These are phyloP conservation scores for Cheilosia vulpina DNA, from an alignment of 2,888 invertebrate species.

Conservation along the genomic window DNA sequence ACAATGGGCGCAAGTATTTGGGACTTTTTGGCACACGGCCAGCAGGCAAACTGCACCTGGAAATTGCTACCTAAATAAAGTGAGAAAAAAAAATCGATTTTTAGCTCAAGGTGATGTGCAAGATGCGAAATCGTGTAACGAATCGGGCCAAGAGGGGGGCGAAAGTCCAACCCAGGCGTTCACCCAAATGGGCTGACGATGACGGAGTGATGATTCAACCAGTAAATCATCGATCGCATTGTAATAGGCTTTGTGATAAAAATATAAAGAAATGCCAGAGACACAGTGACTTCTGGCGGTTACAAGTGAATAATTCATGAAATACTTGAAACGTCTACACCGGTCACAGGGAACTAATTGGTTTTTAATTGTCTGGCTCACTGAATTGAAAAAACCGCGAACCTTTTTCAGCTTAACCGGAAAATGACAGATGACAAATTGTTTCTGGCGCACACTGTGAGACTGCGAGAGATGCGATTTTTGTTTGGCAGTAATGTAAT, in stretches of 20 bases:
- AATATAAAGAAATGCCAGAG: constrained; percentile 40
- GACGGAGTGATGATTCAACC: constrained; percentile 44
- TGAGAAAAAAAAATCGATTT: constrained; percentile 2
- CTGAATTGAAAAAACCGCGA: constrained; percentile 21
- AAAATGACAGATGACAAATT: constrained; percentile 27
- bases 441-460: constrained; percentile 27
- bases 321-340: not conserved
- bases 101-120: constrained; percentile 31
- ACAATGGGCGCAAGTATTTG: not conserved
- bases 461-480: not conserved
- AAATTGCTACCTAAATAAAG: not conserved
- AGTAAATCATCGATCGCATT: constrained; percentile 57
- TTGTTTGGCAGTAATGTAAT: constrained; percentile 3
- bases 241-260: constrained; percentile 53
- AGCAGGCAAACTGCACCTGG: not conserved
- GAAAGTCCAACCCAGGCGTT: constrained; percentile 29
- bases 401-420: constrained; percentile 54
- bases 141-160: not conserved
- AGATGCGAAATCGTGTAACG: not conserved
- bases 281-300: not conserved
- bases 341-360: constrained; percentile 41
- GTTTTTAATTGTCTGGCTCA: constrained; percentile 48
- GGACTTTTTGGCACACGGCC: constrained; percentile 15
- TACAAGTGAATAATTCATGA: constrained; percentile 37
- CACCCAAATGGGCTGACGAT: constrained; percentile 7